Conservation (phyloP, 2,888 invertebrate genomes). For the Aleiodes alternator region DNA sequence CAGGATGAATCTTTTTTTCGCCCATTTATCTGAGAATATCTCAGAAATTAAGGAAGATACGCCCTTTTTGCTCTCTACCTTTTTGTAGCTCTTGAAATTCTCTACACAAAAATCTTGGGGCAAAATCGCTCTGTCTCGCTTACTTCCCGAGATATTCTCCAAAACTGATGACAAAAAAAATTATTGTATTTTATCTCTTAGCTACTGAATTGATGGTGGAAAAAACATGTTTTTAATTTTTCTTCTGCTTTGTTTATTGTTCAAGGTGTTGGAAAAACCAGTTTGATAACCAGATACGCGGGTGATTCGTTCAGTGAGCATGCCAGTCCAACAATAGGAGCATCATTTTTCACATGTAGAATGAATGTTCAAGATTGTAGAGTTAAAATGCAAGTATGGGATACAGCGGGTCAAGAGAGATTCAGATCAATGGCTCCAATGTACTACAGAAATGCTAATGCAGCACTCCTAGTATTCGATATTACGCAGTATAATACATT, state of each 20-base stretch:
- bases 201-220: too few species aligned
- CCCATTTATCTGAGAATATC: too few species aligned
- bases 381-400: constrained; percentile 92
- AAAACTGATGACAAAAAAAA: too few species aligned
- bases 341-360: constrained; percentile 92
- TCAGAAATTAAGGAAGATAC: too few species aligned
- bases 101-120: too few species aligned
- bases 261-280: constrained; percentile 94
- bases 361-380: constrained; percentile 83
- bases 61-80: too few species aligned
- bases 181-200: too few species aligned
- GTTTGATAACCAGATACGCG: constrained; percentile 88
- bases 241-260: constrained; percentile 55
- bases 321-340: constrained; percentile 90
- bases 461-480: constrained; percentile 91
- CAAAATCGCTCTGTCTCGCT: too few species aligned
- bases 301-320: constrained; percentile 86
- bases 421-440: constrained; percentile 95
- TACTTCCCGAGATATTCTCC: too few species aligned
- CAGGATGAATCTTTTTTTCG: too few species aligned
- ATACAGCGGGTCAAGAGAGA: constrained; percentile 91
- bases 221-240: background rate
- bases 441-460: constrained; percentile 95
- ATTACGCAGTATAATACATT: constrained; percentile 87
- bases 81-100: too few species aligned